Evolutionary conservation across 1,140 invertebrate genomes (phyloP).

Genomic region (Trichogramma pretiosum): DNA sequence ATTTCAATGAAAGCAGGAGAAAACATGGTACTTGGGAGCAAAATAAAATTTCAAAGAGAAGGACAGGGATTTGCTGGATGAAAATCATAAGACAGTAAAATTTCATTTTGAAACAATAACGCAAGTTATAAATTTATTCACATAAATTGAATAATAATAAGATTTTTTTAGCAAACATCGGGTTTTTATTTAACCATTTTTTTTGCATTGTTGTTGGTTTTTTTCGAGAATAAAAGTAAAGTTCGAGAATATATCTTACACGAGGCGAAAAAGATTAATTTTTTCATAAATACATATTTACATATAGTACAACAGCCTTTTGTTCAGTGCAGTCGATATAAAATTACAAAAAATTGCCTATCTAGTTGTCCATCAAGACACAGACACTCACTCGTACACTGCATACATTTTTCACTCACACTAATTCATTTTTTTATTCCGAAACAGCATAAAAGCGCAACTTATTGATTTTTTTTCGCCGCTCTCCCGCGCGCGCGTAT

Average conservation of each 20-base stretch:
- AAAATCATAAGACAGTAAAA: constrained; percentile 20
- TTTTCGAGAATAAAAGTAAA: constrained; percentile 28
- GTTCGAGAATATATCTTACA: constrained; percentile 42
- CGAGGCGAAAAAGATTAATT: constrained; percentile 34
- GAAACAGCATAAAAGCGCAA: too few species aligned
- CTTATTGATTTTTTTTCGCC: too few species aligned
- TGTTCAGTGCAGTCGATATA: constrained; percentile 36
- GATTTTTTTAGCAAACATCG: constrained; percentile 36
- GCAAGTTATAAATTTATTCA: constrained; percentile 48
- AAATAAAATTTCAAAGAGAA: too few species aligned
- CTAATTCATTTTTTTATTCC: too few species aligned
- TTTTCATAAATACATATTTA: constrained; percentile 43
- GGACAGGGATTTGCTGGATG: too few species aligned
- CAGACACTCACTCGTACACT: background rate
- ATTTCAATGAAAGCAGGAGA: too few species aligned
- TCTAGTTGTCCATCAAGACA: constrained; percentile 24
- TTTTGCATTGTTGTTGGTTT: constrained; percentile 17
- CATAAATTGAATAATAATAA: constrained; percentile 36
- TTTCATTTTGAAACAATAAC: constrained; percentile 41
- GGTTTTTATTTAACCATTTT: constrained; percentile 24
- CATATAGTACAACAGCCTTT: constrained; percentile 42
- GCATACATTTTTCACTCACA: too few species aligned
- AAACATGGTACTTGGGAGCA: too few species aligned
- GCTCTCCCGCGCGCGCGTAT: too few species aligned
- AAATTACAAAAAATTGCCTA: constrained; percentile 43